A percentile compares a stretch with the other conserved stretches of the same genome.
phyloP scores from a whole-genome alignment of 2,113 vertebrate genomes.

The Oceanodroma tethys region DNA sequence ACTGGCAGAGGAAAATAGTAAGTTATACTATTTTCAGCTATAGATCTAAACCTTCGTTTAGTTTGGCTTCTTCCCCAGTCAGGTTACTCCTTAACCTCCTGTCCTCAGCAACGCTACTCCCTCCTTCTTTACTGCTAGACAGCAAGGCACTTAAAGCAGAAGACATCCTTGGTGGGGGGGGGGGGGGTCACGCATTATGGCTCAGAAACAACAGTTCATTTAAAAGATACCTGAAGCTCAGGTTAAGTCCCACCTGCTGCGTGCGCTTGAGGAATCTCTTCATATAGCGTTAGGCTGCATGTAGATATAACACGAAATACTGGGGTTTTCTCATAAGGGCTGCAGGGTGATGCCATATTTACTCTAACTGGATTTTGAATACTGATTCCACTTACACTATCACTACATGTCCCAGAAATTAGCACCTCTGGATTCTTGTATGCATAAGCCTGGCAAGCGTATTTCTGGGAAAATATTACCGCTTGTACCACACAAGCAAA shows the following conservation, averaged over 20 bases:
- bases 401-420: not conserved
- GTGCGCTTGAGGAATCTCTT: not conserved
- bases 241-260: not conserved
- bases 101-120: not conserved
- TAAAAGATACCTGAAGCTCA: not conserved
- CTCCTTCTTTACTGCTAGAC: not conserved
- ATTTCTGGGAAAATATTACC: not conserved
- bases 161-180: not conserved
- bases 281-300: not conserved
- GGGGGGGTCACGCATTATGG: not conserved
- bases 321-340: not conserved
- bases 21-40: conserved; percentile 30
- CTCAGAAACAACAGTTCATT: not conserved
- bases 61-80: conserved; percentile 30
- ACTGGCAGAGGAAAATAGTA: conserved; percentile 26
- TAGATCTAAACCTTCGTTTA: conserved; percentile 41
- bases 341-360: not conserved
- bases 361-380: not conserved
- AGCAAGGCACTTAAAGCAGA: not conserved
- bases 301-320: not conserved
- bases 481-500: not conserved
- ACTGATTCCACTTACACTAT: not conserved
- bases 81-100: conserved; percentile 37
- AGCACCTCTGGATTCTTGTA: not conserved
- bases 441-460: not conserved